Percentiles rank a stretch among this genome's conserved stretches.
These are phyloP conservation scores for Nycticorax nycticorax DNA, from an alignment of 2,113 vertebrate species.

Conservation along the genomic window DNA sequence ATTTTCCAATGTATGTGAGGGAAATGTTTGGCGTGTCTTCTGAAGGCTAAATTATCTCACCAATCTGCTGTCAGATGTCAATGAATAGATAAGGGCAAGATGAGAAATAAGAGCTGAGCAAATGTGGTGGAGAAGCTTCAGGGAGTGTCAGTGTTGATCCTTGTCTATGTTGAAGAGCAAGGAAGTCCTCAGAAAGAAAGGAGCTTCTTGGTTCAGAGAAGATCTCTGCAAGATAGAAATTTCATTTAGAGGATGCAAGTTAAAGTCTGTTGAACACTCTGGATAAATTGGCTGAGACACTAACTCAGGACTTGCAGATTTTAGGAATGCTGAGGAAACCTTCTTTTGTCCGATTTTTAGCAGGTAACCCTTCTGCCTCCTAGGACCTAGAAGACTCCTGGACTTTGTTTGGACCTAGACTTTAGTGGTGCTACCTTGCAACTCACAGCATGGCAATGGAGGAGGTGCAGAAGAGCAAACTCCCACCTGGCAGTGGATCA, in stretches of 20 bases:
- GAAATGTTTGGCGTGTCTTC: neutral
- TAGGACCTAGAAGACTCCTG: neutral
- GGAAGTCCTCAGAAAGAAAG: neutral
- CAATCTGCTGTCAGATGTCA: neutral
- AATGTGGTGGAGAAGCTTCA: neutral
- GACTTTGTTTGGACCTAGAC: fast-evolving
- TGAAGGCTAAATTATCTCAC: neutral
- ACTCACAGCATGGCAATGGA: neutral
- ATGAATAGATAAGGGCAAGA: neutral
- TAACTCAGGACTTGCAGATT: neutral
- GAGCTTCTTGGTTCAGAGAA: neutral
- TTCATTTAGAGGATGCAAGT: neutral
- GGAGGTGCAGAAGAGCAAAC: neutral
- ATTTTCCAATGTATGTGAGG: neutral
- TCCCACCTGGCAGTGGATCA: neutral
- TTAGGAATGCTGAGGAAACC: neutral
- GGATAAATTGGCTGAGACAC: neutral
- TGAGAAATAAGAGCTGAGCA: neutral
- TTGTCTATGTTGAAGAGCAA: neutral
- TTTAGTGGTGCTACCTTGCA: neutral
- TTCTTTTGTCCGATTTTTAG: neutral
- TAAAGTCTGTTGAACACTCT: neutral
- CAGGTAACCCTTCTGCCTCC: neutral
- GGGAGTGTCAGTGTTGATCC: neutral
- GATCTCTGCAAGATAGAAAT: neutral